Evolutionary conservation across 2,797 vertebrate species (phyloP), one percentile per base, ranked within the genome.

Genomic region (Danio jaintianensis): DNA sequence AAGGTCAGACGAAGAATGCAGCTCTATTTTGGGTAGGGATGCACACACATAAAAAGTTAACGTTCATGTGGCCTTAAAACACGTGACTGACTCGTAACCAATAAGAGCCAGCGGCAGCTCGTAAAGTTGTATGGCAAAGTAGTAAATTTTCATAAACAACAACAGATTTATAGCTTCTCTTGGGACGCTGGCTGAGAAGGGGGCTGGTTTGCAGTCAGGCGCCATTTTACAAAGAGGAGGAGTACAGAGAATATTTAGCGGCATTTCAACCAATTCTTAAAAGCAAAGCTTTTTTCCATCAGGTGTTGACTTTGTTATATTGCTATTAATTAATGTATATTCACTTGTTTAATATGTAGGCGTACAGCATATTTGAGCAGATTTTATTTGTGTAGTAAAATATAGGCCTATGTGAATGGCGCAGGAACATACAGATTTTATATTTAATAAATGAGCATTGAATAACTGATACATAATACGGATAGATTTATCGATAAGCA

Each of bases 71-170:
- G 95, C 92, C 89, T 75, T 89, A 88, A 91, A 43, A 90, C 97
- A 99, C 94, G 96, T 99, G 98, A 96, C 92, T 84, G 87, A 16
- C 87, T 91, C 81, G 91, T 83, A 90, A 91, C 98, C 97, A 99
- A 98, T 99, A 78, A 94, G 94, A 95, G 87, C 91, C 89, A 91
- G 91, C 90, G 94, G 86, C 87, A 93, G 92, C 95, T 98, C 98
- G 95, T 99, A 98, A 99, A 98, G 95, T 97, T 97, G 95, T 93
- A 96, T 94, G 94, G 96, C 95, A 93, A 93, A 95, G 96, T 97
- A 97, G 97, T 99, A 99, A 97, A 99, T 99, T 97, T 97, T 98
- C 97, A 98, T 98, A 98, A 98, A 98, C 97, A 98, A 97, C 97
- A 97, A 95, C 96, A 95, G 97, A 98, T 99, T 98, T 99, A 99